Evolutionary conservation across 2,888 invertebrate genomes (phyloP), one percentile per base, ranked within the genome.

Genomic region (Pseudeuparius sepicola): DNA sequence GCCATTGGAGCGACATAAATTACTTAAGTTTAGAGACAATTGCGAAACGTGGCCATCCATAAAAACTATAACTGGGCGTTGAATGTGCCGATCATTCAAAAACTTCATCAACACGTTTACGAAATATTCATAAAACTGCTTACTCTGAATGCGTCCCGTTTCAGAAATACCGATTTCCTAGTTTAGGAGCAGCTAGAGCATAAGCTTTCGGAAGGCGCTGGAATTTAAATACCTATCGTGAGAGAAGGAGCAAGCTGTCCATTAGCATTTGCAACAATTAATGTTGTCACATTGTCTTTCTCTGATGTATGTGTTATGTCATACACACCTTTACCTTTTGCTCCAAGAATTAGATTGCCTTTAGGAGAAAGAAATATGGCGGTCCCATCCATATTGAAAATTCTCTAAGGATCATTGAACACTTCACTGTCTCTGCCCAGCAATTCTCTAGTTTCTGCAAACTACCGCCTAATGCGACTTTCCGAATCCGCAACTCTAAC

Each of bases 111-210:
- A 37, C 5, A 34, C 33, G 15, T 37, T 37, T 9, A 34, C 28
- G 23, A 33, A 33, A 14, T 37, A 37, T 33, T 37, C 37, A 24
- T 24, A 28, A 24, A 37, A 33, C 17, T 34, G 23, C 34, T 36
- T 36, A 26, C 41, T 36, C 23, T 39, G 36, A 31, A 41, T 43
- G 40, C 43, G 41, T 15, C 41, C 41, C 14, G 34, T 24, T 14
- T 41, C 41, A 9, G 43, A 36, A 14, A 26, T 43, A 13, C 38
- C 40, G 23, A 39, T 27, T 11, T n/a, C 36, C 36, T 32, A 41
- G 20, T 33, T 29, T 25, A 16, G 31, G 24, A 33, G 33, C 33
- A 9, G 31, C 20, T 6, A 4, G 5, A 9, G 12, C 20, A 11
- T 20, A 31, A 18, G 4, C 11, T 18, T 31, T 31, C n/a, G 25